Evolutionary conservation across 1,140 invertebrate genomes (phyloP).

Genomic region (Trichoplusia ni): DNA sequence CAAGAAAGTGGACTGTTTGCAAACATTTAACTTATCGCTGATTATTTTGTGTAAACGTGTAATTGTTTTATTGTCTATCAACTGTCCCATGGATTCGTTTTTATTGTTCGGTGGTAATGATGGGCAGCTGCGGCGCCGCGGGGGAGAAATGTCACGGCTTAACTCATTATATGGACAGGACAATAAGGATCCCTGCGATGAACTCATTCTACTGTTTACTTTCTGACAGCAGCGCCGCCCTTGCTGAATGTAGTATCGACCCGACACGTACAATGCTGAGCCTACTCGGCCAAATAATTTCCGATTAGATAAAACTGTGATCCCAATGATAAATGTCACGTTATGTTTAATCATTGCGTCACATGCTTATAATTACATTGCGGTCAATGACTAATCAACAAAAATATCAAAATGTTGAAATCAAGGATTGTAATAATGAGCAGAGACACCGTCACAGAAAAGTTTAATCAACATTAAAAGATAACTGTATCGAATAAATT

Average conservation of each 20-base stretch:
- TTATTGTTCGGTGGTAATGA: constrained; percentile 42
- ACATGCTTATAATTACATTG: background rate
- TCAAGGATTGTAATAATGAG: too few species aligned
- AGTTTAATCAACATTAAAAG: too few species aligned
- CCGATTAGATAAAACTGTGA: constrained; percentile 10
- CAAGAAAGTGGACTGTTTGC: constrained; percentile 22
- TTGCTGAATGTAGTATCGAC: constrained; percentile 25
- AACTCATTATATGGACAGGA: constrained; percentile 47
- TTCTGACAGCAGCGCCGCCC: constrained; percentile 3
- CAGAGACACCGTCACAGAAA: too few species aligned
- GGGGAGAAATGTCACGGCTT: constrained; percentile 64
- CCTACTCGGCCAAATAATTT: background rate
- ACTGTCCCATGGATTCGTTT: constrained; percentile 34
- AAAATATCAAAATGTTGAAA: too few species aligned
- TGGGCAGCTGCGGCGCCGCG: constrained; percentile 57
- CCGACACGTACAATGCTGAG: background rate
- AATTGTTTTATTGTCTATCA: constrained; percentile 32
- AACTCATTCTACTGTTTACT: constrained; percentile 54
- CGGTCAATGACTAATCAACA: background rate
- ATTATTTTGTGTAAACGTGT: constrained; percentile 7
- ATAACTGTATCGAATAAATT: too few species aligned
- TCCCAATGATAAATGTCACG: background rate
- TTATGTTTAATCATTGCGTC: constrained; percentile 1
- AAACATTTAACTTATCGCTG: constrained; percentile 3
- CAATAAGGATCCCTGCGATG: constrained; percentile 48